phyloP scores from a whole-genome alignment of 2,888 invertebrate species.

The Chrysolina americana region DNA sequence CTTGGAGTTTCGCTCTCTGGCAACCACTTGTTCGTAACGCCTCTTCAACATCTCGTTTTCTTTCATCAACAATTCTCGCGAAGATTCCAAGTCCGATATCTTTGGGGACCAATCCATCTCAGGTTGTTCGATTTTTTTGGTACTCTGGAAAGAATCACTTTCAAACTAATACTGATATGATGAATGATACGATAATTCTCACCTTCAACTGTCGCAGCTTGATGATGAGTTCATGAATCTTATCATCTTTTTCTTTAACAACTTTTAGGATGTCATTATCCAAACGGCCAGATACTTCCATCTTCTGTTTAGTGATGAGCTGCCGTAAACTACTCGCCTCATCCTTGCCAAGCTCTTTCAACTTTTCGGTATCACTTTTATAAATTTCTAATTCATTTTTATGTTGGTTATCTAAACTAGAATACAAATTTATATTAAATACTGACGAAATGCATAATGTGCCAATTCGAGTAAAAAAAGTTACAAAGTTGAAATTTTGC shows the following conservation, averaged over 20 bases:
- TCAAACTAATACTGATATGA: too few species aligned
- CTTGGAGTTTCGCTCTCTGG: slow-evolving; percentile 72
- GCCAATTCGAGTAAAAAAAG: slow-evolving; percentile 1
- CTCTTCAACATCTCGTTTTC: slow-evolving; percentile 67
- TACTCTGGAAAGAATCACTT: slow-evolving; percentile 21
- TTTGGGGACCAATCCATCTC: slow-evolving; percentile 53
- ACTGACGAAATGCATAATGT: background rate
- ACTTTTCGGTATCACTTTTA: slow-evolving; percentile 76
- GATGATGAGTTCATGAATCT: slow-evolving; percentile 69
- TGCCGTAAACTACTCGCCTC: slow-evolving; percentile 67
- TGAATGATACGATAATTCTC: slow-evolving; percentile 8
- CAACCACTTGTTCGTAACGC: slow-evolving; percentile 72
- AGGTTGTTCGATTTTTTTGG: slow-evolving; percentile 50
- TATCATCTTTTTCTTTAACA: slow-evolving; percentile 68
- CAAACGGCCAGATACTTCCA: slow-evolving; percentile 64
- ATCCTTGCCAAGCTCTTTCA: slow-evolving; percentile 53
- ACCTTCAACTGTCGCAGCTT: slow-evolving; percentile 68
- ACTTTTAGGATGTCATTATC: slow-evolving; percentile 66
- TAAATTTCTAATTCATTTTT: slow-evolving; percentile 76
- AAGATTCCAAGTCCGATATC: slow-evolving; percentile 59
- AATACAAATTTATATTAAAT: slow-evolving; percentile 32
- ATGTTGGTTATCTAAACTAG: slow-evolving; percentile 75
- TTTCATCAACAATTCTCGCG: slow-evolving; percentile 61
- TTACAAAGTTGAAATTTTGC: too few species aligned
- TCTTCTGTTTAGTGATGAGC: slow-evolving; percentile 67